Evolutionary conservation across 92 coral and sea anemone genomes (phyloP).

Genomic region (Zoanthus sansibaricus): DNA sequence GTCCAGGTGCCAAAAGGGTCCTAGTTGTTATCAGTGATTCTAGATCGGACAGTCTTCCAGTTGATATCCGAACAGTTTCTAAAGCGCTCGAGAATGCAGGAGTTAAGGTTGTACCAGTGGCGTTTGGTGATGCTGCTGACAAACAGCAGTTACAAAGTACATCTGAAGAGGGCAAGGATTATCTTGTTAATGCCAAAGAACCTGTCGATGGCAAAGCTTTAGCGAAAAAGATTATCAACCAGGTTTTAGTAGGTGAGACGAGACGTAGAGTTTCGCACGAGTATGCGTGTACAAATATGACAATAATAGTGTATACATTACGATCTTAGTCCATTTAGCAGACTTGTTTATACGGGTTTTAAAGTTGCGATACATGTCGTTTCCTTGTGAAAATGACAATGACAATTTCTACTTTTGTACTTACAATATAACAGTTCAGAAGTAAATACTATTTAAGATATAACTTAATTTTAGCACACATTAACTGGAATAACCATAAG

Average conservation of each 20-base stretch:
- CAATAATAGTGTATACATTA: too few relatives aligned
- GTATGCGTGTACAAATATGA: too few relatives aligned
- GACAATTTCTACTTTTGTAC: too few relatives aligned
- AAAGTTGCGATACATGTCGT: too few relatives aligned
- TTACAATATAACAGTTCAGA: too few relatives aligned
- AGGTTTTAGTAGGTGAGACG: slow-evolving; percentile 17
- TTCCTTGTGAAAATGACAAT: too few relatives aligned
- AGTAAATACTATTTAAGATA: too few relatives aligned
- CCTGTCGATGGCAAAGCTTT: slow-evolving; percentile 16
- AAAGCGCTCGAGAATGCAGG: slow-evolving; percentile 8
- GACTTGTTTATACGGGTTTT: too few relatives aligned
- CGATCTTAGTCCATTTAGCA: too few relatives aligned
- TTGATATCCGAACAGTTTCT: slow-evolving; percentile 5
- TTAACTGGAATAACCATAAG: too few relatives aligned
- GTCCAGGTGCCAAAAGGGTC: slow-evolving; percentile 23
- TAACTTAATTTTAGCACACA: too few relatives aligned
- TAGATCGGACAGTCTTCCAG: slow-evolving; percentile 6
- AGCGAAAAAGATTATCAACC: slow-evolving; percentile 17
- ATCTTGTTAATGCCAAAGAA: slow-evolving; percentile 21
- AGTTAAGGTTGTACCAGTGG: slow-evolving; percentile 35
- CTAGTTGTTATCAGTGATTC: slow-evolving; percentile 37
- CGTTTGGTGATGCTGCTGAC: slow-evolving; percentile 25
- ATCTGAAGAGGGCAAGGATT: slow-evolving; percentile 34
- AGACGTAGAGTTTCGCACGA: background rate
- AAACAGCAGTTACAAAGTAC: slow-evolving; percentile 8